Conservation (phyloP, 2,113 vertebrate species). For the Apteryx mantelli region DNA sequence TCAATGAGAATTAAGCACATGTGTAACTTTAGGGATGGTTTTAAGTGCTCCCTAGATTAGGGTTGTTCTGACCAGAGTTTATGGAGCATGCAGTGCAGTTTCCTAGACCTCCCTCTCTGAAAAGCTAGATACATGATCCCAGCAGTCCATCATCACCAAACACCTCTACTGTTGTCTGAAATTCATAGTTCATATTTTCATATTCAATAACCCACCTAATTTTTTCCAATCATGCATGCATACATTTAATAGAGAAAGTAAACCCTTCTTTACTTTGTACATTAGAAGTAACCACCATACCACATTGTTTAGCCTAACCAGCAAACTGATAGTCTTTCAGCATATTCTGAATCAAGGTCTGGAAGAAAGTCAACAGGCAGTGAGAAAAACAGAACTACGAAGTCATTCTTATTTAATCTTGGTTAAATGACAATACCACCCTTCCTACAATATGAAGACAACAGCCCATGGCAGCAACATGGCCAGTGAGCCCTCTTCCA, state of each 20-base stretch:
- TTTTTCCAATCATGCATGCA: neutral
- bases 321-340: neutral
- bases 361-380: neutral
- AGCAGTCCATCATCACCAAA: neutral
- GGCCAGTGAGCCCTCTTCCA: neutral
- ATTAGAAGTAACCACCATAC: neutral
- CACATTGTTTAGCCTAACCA: neutral
- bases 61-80: neutral
- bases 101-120: neutral
- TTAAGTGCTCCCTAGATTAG: neutral
- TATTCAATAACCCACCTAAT: neutral
- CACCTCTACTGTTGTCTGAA: neutral
- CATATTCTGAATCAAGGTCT: neutral
- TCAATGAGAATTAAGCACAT: neutral
- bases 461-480: rapidly evolving
- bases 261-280: neutral
- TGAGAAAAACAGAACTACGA: neutral
- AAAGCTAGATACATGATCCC: neutral
- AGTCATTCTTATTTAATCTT: neutral
- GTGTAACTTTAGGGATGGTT: neutral
- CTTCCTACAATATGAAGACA: neutral
- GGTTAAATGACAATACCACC: neutral
- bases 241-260: neutral
- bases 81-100: neutral
- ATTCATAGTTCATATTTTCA: neutral